These are phyloP conservation scores for Eulemur rufifrons DNA, from an alignment of 2,113 vertebrate species.

Conservation along the genomic window DNA sequence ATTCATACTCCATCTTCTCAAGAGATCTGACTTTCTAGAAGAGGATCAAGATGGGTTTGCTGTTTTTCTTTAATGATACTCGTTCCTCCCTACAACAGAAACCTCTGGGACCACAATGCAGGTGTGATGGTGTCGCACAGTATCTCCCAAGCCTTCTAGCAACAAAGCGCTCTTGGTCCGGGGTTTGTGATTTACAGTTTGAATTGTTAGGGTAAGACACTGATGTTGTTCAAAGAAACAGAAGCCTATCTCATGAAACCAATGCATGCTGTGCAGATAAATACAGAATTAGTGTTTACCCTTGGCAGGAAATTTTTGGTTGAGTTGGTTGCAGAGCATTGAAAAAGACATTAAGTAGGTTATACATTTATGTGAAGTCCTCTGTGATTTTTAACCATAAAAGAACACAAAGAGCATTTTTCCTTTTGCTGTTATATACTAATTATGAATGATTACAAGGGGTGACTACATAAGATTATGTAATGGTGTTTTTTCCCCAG, in stretches of 20 bases:
- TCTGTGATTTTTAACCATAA: conserved; percentile 12
- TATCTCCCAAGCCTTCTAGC: background rate
- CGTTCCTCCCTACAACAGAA: background rate
- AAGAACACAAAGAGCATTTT: background rate
- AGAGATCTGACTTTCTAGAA: background rate
- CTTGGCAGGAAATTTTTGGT: conserved; percentile 42
- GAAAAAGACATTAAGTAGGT: conserved; percentile 20
- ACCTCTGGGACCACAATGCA: background rate
- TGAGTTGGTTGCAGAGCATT: background rate
- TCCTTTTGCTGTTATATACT: background rate
- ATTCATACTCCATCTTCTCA: background rate
- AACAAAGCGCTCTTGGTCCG: background rate
- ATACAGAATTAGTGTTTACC: conserved; percentile 69
- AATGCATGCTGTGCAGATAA: conserved; percentile 71
- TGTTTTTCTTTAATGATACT: background rate
- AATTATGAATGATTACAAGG: conserved; percentile 4
- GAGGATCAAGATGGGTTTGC: background rate
- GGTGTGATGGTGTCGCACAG: background rate
- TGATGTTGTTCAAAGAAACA: background rate
- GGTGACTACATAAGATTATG: background rate
- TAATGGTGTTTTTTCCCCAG: background rate
- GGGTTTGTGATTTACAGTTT: background rate
- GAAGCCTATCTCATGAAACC: background rate
- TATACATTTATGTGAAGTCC: conserved; percentile 1
- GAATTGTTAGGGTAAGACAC: background rate